Base-by-base conservation (phyloP, 2,797 vertebrate genomes). In the Nothura maculosa region DNA sequence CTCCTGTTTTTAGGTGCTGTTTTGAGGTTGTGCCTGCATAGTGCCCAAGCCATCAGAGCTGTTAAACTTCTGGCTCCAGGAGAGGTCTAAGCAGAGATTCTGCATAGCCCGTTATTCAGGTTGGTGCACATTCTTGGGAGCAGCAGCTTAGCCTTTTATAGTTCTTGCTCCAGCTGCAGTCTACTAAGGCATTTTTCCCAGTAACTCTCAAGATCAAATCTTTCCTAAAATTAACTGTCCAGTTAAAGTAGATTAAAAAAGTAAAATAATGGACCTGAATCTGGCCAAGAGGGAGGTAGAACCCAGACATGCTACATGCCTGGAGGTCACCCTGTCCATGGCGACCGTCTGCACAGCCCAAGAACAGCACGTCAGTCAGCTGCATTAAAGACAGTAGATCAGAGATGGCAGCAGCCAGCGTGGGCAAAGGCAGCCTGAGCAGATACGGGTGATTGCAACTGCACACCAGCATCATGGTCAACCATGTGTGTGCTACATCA, bases 71-170 rank as follows among this genome's bases (percentile, higher is more conserved):
- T 36, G 73, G n/a, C 75, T 80, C 16, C 28, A 18, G 47, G 42
- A 7, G 61, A 78, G 73, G 45, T 58, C 58, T 76, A 20, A 73
- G 84, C 27, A 84, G 87, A 74, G 24, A 14, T 93, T 40, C 72
- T 63, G 81, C 57, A 48, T 47, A 80, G 64, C 86, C 75, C 1
- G 48, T 19, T 61, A 9, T 72, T 91, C 96, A 94, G 93, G 94
- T 94, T 60, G 52, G 94, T 84, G 90, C 89, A 76, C 94, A 94
- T 96, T 97, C 95, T 87, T 94, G 81, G 55, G 74, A 93, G 88
- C 75, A 81, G 63, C 2, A 4, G 30, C 47, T 45, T 48, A 84
- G 27, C 69, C 76, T 92, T 66, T 77, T 36, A 24, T 43, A 77
- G 85, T 40, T 80, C 78, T 64, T 76, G 85, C 36, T 85, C 58